Evolutionary conservation across 2,888 invertebrate genomes (phyloP), one percentile per base, ranked within the genome.

Genomic region (Phania funesta): DNA sequence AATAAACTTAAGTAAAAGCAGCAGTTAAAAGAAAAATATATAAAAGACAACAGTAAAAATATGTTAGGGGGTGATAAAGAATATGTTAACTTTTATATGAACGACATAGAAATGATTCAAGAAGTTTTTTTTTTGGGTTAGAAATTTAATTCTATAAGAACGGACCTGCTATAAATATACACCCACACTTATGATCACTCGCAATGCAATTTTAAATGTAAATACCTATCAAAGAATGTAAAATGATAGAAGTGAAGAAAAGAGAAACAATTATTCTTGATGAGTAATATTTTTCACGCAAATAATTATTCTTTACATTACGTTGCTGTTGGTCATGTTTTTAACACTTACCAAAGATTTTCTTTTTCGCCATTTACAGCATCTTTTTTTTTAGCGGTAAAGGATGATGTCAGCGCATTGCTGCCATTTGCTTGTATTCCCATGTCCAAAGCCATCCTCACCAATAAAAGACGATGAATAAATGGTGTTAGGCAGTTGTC

Each of bases 391-490:
- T 89, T 89, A 13, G 86, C 84, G 22, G 88, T 89, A 78, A 89
- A 87, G 81, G 89, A 89, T 89, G 89, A 89, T 88, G 89, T 89
- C 88, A 89, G 88, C 86, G 89, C 89, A 86, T 89, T 88, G 78
- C 87, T 87, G 84, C 88, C 89, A 85, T 88, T 89, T 86, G 88
- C 87, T 80, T 89, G 90, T 80, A 88, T 88, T 79, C 87, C 87
- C 86, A 87, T 89, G 77, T 90, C 90, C 87, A 89, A 84, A 85
- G 90, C 88, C 90, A 89, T 89, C 83, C 85, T 85, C 71, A 74
- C 52, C 46, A 54, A 32, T 50, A 67, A 71, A 68, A 77, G 80
- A 62, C 54, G 75, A 78, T 60, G 58, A 77, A 64, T 35, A 35
- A 24, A 56, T 76, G 58, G 50, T 64, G 13, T 62, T 56, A 54